Evolutionary conservation across 1,140 invertebrate species (phyloP).

Genomic region (Lysiphlebus fabarum): DNA sequence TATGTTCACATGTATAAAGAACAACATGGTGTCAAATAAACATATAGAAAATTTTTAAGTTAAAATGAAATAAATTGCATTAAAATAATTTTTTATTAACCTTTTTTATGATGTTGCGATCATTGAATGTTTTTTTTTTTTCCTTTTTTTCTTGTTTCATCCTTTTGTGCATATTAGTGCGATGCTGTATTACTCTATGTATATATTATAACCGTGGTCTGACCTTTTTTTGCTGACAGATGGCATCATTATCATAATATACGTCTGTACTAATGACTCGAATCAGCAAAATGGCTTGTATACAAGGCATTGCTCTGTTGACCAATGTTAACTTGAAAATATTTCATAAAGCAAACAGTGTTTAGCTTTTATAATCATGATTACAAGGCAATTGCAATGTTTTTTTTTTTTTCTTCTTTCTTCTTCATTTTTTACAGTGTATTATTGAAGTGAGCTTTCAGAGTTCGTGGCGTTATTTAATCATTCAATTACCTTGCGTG

Average conservation of each 20-base stretch:
- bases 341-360: too few relatives aligned
- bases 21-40: too few relatives aligned
- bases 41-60: too few relatives aligned
- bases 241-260: conserved; percentile 15
- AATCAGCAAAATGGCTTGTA: too few relatives aligned
- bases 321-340: too few relatives aligned
- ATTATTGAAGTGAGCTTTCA: conserved; percentile 30
- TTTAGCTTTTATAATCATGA: conserved; percentile 21
- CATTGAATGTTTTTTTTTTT: too few relatives aligned
- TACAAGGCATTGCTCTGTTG: too few relatives aligned
- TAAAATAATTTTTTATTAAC: too few relatives aligned
- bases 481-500: conserved; percentile 42
- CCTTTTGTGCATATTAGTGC: background rate
- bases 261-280: conserved; percentile 13
- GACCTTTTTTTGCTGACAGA: conserved; percentile 1
- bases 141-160: too few relatives aligned
- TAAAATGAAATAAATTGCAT: too few relatives aligned
- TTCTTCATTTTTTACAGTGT: conserved; percentile 23
- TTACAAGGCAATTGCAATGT: conserved; percentile 16
- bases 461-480: conserved; percentile 30
- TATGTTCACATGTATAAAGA: too few relatives aligned
- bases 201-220: background rate
- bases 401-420: background rate
- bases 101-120: too few relatives aligned
- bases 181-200: background rate